Evolutionary conservation across 1,140 invertebrate species (phyloP).

Genomic region (Streblospio benedicti): DNA sequence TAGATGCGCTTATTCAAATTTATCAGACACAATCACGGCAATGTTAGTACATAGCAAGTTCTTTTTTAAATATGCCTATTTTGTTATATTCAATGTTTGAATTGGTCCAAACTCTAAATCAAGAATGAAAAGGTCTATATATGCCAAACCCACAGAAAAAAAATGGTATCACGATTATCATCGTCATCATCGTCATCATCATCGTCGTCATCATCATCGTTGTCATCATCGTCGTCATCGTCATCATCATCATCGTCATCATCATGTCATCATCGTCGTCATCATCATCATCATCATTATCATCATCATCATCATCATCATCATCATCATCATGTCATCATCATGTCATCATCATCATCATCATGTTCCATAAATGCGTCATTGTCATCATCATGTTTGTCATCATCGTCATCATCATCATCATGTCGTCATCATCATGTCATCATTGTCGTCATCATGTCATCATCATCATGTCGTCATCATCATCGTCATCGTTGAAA

Average conservation of each 20-base stretch:
- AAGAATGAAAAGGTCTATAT: too few relatives aligned
- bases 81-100: too few relatives aligned
- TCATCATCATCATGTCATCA: neutral
- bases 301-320: neutral
- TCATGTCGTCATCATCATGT: constrained; percentile 1
- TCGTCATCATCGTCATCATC: neutral
- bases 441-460: neutral
- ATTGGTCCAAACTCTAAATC: too few relatives aligned
- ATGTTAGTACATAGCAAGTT: too few relatives aligned
- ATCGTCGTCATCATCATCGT: neutral
- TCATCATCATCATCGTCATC: neutral
- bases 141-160: too few relatives aligned
- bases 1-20: too few relatives aligned
- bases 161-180: neutral
- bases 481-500: too few relatives aligned
- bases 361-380: neutral
- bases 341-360: neutral
- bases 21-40: too few relatives aligned
- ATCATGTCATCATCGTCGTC: neutral
- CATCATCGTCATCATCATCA: neutral
- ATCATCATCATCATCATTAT: constrained; percentile 1
- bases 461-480: too few relatives aligned
- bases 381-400: too few relatives aligned
- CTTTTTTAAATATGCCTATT: too few relatives aligned
- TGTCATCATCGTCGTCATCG: neutral